Conservation (phyloP, 2,113 vertebrate species). For the Leptosomus discolor region DNA sequence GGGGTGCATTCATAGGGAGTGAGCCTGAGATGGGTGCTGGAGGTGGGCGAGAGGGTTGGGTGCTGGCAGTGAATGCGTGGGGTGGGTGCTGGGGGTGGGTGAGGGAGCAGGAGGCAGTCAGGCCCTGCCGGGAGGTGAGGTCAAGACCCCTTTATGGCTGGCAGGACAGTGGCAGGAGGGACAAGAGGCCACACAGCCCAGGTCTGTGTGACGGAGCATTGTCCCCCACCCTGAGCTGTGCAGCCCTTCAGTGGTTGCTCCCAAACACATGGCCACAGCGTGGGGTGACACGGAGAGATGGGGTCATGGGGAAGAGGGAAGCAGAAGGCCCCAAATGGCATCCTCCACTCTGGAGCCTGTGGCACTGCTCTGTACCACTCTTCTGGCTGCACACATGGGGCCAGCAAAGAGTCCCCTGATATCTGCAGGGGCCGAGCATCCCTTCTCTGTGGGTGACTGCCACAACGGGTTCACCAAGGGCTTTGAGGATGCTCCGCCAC, state of each 20-base stretch:
- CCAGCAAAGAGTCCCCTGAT: accelerated
- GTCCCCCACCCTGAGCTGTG: not conserved
- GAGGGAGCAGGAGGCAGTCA: not conserved
- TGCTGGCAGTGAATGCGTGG: not conserved
- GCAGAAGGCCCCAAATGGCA: not conserved
- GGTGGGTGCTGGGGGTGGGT: not conserved
- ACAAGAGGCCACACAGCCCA: not conserved
- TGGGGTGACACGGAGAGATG: accelerated
- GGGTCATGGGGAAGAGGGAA: not conserved
- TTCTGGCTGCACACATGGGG: accelerated
- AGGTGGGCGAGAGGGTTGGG: not conserved
- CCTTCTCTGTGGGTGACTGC: not conserved
- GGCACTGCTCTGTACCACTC: accelerated
- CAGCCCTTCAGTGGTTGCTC: not conserved
- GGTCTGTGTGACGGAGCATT: not conserved
- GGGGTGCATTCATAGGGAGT: too few species aligned
- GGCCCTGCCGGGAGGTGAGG: not conserved
- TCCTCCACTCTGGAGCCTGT: not conserved
- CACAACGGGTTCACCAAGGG: too few species aligned
- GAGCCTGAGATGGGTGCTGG: not conserved
- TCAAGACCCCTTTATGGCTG: not conserved
- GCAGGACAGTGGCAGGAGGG: not conserved
- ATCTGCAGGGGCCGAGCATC: accelerated
- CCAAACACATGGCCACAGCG: not conserved
- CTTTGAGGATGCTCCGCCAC: not conserved